Conservation (phyloP, 1,140 invertebrate genomes). For the Aphidius ervi region DNA sequence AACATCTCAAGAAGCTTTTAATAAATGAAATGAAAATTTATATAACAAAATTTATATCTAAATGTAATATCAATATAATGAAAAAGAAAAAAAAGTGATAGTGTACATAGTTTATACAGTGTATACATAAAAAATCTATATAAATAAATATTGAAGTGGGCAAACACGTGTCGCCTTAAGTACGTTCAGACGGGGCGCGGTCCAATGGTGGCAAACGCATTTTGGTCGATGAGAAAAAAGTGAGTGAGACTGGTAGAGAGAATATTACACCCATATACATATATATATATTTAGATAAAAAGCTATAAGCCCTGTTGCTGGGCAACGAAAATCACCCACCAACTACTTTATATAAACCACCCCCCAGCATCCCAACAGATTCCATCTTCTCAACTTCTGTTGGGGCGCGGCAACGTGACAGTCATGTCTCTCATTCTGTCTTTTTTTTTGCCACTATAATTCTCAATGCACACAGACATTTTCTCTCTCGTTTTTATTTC, state of each 20-base stretch:
- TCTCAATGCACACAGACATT: neutral
- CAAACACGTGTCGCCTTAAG: conserved; percentile 6
- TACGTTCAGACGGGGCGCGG: conserved; percentile 13
- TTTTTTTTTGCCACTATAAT: neutral
- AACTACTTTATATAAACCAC: neutral
- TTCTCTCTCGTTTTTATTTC: neutral
- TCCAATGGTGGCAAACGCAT: neutral
- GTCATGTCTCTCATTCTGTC: conserved; percentile 1
- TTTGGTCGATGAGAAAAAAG: conserved; percentile 18
- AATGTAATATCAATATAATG: too few relatives aligned
- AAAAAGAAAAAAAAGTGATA: too few relatives aligned
- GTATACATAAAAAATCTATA: too few relatives aligned
- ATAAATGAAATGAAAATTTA: too few relatives aligned
- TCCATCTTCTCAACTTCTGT: conserved; percentile 11
- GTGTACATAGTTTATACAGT: too few relatives aligned
- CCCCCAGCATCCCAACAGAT: conserved; percentile 26
- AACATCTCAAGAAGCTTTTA: too few relatives aligned
- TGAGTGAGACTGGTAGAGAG: conserved; percentile 6
- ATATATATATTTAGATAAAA: neutral
- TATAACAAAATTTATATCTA: too few relatives aligned
- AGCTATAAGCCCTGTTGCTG: conserved; percentile 34
- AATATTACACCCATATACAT: neutral
- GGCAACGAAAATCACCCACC: conserved; percentile 38
- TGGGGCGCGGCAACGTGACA: conserved; percentile 7
- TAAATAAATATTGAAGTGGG: neutral